Percentiles rank a stretch among this genome's conserved stretches.
These are phyloP conservation scores for Drosophila buzzatii DNA, from an alignment of 2,888 invertebrate species.

Conservation along the genomic window DNA sequence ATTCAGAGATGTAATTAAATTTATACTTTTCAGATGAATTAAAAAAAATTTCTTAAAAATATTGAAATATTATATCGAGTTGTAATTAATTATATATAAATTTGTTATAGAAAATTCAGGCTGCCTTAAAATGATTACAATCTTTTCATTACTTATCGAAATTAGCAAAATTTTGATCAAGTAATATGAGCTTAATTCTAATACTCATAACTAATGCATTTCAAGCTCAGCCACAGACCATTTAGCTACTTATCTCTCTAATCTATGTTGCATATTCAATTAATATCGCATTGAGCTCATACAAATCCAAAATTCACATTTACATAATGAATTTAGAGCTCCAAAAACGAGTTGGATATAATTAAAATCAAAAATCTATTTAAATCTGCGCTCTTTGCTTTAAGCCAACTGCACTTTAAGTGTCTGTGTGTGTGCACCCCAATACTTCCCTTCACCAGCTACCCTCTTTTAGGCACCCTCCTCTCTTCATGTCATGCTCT, in stretches of 20 bases:
- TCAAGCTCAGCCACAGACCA: background rate
- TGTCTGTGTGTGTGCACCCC: background rate
- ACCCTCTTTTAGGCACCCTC: background rate
- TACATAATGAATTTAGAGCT: background rate
- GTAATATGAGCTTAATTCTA: background rate
- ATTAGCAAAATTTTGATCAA: background rate
- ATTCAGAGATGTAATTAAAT: background rate
- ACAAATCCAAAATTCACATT: background rate
- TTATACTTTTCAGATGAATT: too few species aligned
- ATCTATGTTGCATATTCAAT: background rate
- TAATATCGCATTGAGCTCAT: background rate
- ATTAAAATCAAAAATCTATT: background rate
- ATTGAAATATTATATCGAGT: too few species aligned
- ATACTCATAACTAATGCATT: background rate
- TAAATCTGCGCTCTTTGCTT: background rate
- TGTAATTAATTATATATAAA: background rate
- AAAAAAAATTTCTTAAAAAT: too few species aligned
- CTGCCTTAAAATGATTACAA: background rate
- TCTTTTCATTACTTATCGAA: background rate
- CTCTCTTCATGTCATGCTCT: background rate
- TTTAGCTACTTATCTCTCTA: background rate
- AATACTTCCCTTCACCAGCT: background rate
- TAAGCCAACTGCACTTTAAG: slow-evolving; percentile 1
- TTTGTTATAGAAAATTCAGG: background rate
- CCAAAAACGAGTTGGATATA: background rate